Conservation (phyloP, 1,140 invertebrate species). For the Drosophila athabasca region DNA sequence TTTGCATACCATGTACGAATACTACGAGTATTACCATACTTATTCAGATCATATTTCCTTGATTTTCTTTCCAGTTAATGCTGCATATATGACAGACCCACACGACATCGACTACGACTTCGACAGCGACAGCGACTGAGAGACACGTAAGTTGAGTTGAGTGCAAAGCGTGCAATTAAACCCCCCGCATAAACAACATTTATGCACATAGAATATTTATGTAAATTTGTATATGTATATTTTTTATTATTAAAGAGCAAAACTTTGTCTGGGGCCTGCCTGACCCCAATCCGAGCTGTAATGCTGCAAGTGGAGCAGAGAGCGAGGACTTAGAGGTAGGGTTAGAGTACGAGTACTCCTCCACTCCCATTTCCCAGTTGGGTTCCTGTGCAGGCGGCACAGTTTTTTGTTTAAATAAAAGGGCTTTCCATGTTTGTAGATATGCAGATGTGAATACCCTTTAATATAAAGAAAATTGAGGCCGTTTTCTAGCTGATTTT, state of each 20-base stretch:
- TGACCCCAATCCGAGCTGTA: slow-evolving; percentile 38
- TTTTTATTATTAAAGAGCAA: slow-evolving; percentile 10
- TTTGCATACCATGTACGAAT: slow-evolving; percentile 13
- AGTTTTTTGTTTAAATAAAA: slow-evolving; percentile 37
- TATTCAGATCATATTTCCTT: slow-evolving; percentile 30
- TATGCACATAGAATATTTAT: slow-evolving; percentile 31
- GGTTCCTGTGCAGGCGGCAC: slow-evolving; percentile 48
- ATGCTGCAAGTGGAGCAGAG: slow-evolving; percentile 34
- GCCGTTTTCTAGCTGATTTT: too few species aligned
- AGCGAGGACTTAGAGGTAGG: background rate
- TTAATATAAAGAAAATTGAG: too few species aligned
- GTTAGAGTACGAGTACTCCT: slow-evolving; percentile 2
- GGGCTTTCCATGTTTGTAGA: slow-evolving; percentile 8
- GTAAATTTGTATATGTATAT: slow-evolving; percentile 16
- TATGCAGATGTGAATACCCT: too few species aligned
- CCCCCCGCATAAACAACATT: slow-evolving; percentile 8
- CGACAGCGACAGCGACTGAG: slow-evolving; percentile 37
- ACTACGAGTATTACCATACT: slow-evolving; percentile 16
- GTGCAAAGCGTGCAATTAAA: slow-evolving; percentile 43
- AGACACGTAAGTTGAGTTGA: slow-evolving; percentile 64
- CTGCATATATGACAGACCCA: slow-evolving; percentile 70
- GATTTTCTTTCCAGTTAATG: slow-evolving; percentile 63
- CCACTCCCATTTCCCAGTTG: slow-evolving; percentile 27
- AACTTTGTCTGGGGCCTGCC: slow-evolving; percentile 45
- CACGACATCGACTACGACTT: slow-evolving; percentile 56